Percentiles rank a stretch among this genome's conserved stretches.
Evolutionary conservation across 2,113 vertebrate genomes (phyloP).

Genomic region (Pteruthius melanotis): DNA sequence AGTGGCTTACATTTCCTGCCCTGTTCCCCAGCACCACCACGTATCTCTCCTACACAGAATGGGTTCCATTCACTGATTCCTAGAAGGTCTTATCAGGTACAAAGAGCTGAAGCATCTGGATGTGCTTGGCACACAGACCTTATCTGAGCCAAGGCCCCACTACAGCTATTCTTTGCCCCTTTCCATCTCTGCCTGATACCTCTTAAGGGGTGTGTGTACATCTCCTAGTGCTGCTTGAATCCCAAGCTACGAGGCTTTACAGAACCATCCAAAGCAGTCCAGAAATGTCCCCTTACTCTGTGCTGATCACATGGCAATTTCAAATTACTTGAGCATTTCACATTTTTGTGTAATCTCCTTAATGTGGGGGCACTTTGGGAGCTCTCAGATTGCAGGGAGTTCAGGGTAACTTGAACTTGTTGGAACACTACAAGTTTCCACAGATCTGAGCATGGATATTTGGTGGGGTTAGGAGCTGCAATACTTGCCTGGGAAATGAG

Average conservation of each 20-base stretch:
- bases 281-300: slow-evolving; percentile 31
- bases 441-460: background rate
- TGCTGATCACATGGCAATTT: slow-evolving; percentile 2
- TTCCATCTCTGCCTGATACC: background rate
- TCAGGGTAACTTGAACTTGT: slow-evolving; percentile 59
- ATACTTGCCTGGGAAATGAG: background rate
- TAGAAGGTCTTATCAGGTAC: background rate
- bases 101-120: background rate
- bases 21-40: background rate
- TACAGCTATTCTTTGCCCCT: background rate
- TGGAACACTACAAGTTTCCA: slow-evolving; percentile 30
- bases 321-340: slow-evolving; percentile 59
- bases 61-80: background rate
- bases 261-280: slow-evolving; percentile 55
- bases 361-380: slow-evolving; percentile 22
- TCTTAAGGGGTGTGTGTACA: background rate
- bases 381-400: slow-evolving; percentile 39
- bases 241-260: slow-evolving; percentile 5
- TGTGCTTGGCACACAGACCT: background rate
- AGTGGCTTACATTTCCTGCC: background rate
- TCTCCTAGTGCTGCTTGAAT: background rate
- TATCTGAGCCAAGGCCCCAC: background rate
- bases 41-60: background rate
- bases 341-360: slow-evolving; percentile 68
- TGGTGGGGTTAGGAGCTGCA: background rate